A percentile compares a stretch with the other conserved stretches of the same genome.
Evolutionary conservation across 2,113 vertebrate genomes (phyloP).

Genomic region (Petrocephalus microphthalmus): DNA sequence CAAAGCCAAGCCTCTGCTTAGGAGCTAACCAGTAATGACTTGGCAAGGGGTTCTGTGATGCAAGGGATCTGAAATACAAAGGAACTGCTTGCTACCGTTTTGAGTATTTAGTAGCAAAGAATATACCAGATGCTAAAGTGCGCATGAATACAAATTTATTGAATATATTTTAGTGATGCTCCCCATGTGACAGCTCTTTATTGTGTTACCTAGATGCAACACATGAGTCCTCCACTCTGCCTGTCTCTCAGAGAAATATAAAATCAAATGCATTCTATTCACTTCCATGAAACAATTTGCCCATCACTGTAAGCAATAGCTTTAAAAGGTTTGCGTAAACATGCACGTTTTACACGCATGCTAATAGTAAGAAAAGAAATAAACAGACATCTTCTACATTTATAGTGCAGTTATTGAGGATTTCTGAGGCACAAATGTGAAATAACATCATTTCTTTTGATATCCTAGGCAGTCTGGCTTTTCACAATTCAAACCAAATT

Average conservation of each 20-base stretch:
- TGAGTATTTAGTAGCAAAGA: neutral
- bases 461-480: neutral
- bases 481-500: neutral
- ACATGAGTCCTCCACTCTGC: neutral
- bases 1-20: neutral
- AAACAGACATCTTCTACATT: neutral
- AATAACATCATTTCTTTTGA: neutral
- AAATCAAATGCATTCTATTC: neutral
- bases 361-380: neutral
- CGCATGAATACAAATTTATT: neutral
- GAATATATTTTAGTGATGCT: slow-evolving; percentile 1
- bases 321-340: slow-evolving; percentile 1
- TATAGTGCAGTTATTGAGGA: neutral
- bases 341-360: neutral
- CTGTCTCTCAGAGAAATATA: neutral
- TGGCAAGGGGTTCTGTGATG: neutral
- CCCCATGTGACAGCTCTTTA: neutral
- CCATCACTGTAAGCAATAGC: neutral
- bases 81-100: neutral
- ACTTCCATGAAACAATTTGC: neutral
- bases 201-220: neutral
- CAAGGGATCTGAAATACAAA: neutral
- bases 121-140: neutral
- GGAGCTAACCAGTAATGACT: neutral
- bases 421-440: neutral